Evolutionary conservation across 2,113 vertebrate species (phyloP).

Genomic region (Poecilia latipinna): DNA sequence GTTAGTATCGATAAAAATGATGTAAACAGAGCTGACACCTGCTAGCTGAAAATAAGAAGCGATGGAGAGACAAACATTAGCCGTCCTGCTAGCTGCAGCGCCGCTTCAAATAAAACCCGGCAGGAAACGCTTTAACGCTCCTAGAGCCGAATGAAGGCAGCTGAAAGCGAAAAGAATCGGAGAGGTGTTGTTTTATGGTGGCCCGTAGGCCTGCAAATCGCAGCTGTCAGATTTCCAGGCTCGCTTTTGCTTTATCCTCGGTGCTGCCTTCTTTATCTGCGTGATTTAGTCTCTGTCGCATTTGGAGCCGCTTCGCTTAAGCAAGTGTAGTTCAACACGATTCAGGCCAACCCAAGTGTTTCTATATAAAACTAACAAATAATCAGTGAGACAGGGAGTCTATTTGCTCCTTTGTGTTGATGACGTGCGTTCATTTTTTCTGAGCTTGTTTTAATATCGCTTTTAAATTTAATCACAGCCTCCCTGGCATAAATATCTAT

Average conservation of each 20-base stretch:
- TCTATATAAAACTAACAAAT: not conserved
- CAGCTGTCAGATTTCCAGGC: conserved; percentile 57
- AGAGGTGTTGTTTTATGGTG: not conserved
- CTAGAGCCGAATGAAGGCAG: too few relatives aligned
- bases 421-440: not conserved
- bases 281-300: not conserved
- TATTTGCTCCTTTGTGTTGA: conserved; percentile 39
- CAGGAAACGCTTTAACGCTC: not conserved
- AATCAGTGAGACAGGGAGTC: conserved; percentile 9
- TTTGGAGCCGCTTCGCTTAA: not conserved
- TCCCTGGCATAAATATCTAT: too few relatives aligned
- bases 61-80: conserved; percentile 30
- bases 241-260: conserved; percentile 19
- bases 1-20: conserved; percentile 32
- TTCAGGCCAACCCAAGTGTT: not conserved
- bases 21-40: conserved; percentile 73
- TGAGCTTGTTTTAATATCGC: too few relatives aligned
- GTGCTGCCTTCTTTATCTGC: conserved; percentile 22
- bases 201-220: conserved; percentile 11
- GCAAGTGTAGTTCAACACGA: not conserved
- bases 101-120: conserved; percentile 1
- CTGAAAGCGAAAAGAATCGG: not conserved
- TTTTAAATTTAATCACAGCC: too few relatives aligned
- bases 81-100: conserved; percentile 39
- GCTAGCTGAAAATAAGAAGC: conserved; percentile 52